Evolutionary conservation across 2,888 invertebrate genomes (phyloP).

Genomic region (Tetranychus piercei): DNA sequence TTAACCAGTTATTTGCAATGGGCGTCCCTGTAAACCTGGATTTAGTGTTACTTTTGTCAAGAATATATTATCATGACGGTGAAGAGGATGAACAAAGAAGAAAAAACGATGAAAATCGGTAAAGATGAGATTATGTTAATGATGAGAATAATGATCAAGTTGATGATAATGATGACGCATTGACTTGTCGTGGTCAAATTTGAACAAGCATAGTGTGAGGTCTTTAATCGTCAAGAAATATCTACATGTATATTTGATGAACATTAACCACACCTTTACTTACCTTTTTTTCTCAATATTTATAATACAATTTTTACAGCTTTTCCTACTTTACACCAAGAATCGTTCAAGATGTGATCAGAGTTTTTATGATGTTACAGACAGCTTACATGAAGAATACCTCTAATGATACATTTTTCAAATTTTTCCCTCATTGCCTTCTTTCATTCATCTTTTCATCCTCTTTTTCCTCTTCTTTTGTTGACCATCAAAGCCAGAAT

Average conservation of each 20-base stretch:
- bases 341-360: not conserved
- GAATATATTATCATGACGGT: not conserved
- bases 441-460: not conserved
- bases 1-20: not conserved
- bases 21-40: not conserved
- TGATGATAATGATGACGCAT: not conserved
- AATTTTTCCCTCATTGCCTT: not conserved
- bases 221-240: not conserved
- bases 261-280: conserved; percentile 1
- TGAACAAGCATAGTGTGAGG: not conserved
- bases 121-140: not conserved
- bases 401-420: not conserved
- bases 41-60: not conserved
- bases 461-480: not conserved
- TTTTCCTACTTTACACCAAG: not conserved
- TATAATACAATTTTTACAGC: no score
- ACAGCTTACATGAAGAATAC: not conserved
- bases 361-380: not conserved
- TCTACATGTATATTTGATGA: not conserved
- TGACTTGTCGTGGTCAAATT: not conserved
- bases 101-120: no score
- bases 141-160: not conserved
- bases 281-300: not conserved
- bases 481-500: not conserved
- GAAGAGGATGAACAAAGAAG: not conserved